Conservation (phyloP, 2,888 invertebrate species). For the Boloria euphrosyne region DNA sequence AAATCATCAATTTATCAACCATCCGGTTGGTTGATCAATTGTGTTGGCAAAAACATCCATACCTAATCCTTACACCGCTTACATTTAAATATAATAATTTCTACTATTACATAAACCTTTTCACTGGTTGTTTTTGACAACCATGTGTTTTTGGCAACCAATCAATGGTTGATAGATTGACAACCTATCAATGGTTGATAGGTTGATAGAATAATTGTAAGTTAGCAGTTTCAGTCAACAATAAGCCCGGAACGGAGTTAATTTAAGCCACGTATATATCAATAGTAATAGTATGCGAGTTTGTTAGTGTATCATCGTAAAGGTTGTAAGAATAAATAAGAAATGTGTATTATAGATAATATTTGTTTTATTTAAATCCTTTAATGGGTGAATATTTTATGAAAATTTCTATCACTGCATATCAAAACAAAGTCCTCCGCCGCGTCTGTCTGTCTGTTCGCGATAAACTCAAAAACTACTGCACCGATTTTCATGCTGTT, state of each 20-base stretch:
- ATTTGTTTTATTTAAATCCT: slow-evolving; percentile 43
- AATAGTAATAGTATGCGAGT: slow-evolving; percentile 33
- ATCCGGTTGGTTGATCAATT: not conserved
- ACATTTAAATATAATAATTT: slow-evolving; percentile 12
- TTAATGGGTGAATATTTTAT: not conserved
- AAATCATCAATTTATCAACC: not conserved
- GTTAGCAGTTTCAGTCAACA: not conserved
- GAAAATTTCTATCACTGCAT: too few relatives aligned
- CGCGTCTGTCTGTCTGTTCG: too few relatives aligned
- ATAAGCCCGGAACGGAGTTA: slow-evolving; percentile 8
- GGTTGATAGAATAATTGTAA: not conserved
- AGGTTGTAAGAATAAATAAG: slow-evolving; percentile 51
- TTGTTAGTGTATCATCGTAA: slow-evolving; percentile 37
- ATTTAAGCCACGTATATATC: slow-evolving; percentile 27
- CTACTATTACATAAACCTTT: not conserved
- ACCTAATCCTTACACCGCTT: not conserved
- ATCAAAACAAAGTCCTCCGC: too few relatives aligned
- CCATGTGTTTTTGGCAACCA: slow-evolving; percentile 1
- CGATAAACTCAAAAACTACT: too few relatives aligned
- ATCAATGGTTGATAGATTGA: not conserved
- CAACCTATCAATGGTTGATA: not conserved
- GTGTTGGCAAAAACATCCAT: slow-evolving; percentile 8
- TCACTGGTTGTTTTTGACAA: slow-evolving; percentile 6
- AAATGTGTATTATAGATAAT: slow-evolving; percentile 58
- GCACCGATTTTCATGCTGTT: too few relatives aligned